Percentiles rank a stretch among this genome's conserved stretches.
phyloP scores from a whole-genome alignment of 2,888 invertebrate genomes.

The Koerneria pararmatus region DNA sequence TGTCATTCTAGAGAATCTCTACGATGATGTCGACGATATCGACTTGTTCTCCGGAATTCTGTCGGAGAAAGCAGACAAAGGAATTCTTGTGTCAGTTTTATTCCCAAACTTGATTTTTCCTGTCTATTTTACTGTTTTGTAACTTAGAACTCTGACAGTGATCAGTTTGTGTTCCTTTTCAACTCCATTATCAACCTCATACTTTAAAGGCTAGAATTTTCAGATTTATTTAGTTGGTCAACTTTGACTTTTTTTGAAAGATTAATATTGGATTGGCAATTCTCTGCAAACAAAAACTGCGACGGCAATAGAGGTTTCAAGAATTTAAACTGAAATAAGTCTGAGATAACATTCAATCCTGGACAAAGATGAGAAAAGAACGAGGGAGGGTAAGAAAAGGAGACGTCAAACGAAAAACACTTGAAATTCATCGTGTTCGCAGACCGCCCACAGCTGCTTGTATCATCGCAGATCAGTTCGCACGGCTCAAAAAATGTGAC shows the following conservation, averaged over 20 bases:
- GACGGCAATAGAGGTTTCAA: constrained; percentile 22
- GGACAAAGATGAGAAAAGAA: background rate
- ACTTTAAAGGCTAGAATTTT: too few relatives aligned
- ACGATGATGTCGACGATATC: constrained; percentile 79
- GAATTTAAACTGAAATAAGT: background rate
- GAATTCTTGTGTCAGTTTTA: constrained; percentile 21
- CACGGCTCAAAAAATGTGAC: constrained; percentile 73
- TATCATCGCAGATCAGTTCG: constrained; percentile 82
- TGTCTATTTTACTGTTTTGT: background rate
- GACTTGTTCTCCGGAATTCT: constrained; percentile 77
- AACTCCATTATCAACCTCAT: constrained; percentile 21
- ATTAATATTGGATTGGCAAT: too few relatives aligned
- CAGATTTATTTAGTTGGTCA: too few relatives aligned
- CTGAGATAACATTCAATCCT: background rate
- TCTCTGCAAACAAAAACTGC: too few relatives aligned
- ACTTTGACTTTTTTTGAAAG: too few relatives aligned
- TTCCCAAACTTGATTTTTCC: background rate
- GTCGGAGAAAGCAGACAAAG: constrained; percentile 14
- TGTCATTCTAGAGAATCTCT: constrained; percentile 49
- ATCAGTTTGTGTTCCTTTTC: too few relatives aligned
- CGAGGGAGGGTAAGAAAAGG: background rate
- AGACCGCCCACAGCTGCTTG: constrained; percentile 83
- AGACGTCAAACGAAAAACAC: constrained; percentile 31
- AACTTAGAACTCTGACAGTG: background rate
- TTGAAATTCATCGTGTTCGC: constrained; percentile 71